Evolutionary conservation across 2,888 invertebrate genomes (phyloP).

Genomic region (Drosophila meridiana): DNA sequence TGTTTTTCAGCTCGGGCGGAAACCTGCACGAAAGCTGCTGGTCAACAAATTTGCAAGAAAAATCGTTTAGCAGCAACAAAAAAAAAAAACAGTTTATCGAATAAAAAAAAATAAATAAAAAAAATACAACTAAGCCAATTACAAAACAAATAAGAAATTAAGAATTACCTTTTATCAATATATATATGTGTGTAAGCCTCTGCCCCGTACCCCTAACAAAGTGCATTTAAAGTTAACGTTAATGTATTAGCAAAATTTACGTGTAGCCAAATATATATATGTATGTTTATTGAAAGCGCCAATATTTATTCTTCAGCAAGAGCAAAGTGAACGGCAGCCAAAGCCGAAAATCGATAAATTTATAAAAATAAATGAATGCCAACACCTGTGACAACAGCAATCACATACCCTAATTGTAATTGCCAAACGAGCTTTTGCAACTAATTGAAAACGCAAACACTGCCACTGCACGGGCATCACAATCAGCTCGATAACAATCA

Average conservation of each 20-base stretch:
- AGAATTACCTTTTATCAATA: slow-evolving; percentile 3
- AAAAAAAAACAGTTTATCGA: slow-evolving; percentile 6
- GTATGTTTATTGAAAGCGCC: background rate
- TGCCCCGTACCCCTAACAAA: slow-evolving; percentile 33
- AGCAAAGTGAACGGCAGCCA: slow-evolving; percentile 24
- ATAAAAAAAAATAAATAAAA: slow-evolving; percentile 27
- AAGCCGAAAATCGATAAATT: slow-evolving; percentile 53
- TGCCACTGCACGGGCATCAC: slow-evolving; percentile 39
- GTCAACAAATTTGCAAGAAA: slow-evolving; percentile 47
- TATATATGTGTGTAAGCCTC: slow-evolving; percentile 7
- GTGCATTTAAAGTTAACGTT: slow-evolving; percentile 55
- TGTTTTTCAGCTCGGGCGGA: slow-evolving; percentile 56
- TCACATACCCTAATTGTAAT: background rate
- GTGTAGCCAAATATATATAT: slow-evolving; percentile 12
- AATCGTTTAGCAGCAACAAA: slow-evolving; percentile 18
- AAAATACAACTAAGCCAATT: slow-evolving; percentile 45
- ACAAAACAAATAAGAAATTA: slow-evolving; percentile 11
- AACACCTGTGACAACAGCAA: slow-evolving; percentile 7
- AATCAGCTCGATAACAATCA: slow-evolving; percentile 31
- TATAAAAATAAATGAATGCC: slow-evolving; percentile 39
- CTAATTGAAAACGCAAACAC: slow-evolving; percentile 45
- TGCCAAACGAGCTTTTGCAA: slow-evolving; percentile 12
- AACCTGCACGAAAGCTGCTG: slow-evolving; percentile 41
- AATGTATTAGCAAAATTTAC: slow-evolving; percentile 8
- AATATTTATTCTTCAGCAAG: slow-evolving; percentile 12